Evolutionary conservation across 2,888 invertebrate genomes (phyloP).

Genomic region (Andrena chrysosceles): DNA sequence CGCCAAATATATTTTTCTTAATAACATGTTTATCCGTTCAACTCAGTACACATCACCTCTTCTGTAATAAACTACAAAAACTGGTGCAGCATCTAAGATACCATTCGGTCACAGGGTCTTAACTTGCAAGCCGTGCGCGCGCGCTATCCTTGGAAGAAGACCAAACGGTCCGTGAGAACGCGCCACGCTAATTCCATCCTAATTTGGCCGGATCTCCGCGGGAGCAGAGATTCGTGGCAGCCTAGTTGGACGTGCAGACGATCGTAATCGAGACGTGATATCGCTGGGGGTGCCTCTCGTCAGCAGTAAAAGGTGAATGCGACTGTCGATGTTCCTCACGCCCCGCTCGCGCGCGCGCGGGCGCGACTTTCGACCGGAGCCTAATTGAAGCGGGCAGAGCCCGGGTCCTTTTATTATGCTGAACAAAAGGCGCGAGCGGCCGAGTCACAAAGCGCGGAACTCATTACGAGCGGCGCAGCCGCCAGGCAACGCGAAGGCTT

Average conservation of each 20-base stretch:
- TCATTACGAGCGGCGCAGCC: slow-evolving; percentile 65
- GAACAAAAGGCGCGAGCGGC: slow-evolving; percentile 67
- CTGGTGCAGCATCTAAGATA: too few relatives aligned
- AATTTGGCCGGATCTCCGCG: background rate
- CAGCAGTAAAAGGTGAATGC: slow-evolving; percentile 46
- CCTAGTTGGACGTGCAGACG: slow-evolving; percentile 1
- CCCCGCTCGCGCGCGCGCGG: slow-evolving; percentile 5
- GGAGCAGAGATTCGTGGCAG: background rate
- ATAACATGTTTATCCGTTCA: too few relatives aligned
- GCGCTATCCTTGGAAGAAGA: too few relatives aligned
- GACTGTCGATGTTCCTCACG: slow-evolving; percentile 49
- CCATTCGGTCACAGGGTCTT: too few relatives aligned
- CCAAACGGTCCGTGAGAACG: background rate
- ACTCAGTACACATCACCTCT: too few relatives aligned
- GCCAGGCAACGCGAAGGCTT: slow-evolving; percentile 49
- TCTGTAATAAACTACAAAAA: too few relatives aligned
- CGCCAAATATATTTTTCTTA: too few relatives aligned
- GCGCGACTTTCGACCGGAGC: slow-evolving; percentile 56
- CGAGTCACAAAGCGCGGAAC: slow-evolving; percentile 69
- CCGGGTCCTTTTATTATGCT: slow-evolving; percentile 67
- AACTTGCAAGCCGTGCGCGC: too few relatives aligned
- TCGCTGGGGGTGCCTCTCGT: background rate
- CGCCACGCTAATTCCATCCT: background rate
- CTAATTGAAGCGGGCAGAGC: slow-evolving; percentile 67
- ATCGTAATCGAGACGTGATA: slow-evolving; percentile 17